A percentile compares a stretch with the other conserved stretches of the same genome.
phyloP scores from a whole-genome alignment of 2,888 invertebrate genomes.

The Amorpha juglandis region DNA sequence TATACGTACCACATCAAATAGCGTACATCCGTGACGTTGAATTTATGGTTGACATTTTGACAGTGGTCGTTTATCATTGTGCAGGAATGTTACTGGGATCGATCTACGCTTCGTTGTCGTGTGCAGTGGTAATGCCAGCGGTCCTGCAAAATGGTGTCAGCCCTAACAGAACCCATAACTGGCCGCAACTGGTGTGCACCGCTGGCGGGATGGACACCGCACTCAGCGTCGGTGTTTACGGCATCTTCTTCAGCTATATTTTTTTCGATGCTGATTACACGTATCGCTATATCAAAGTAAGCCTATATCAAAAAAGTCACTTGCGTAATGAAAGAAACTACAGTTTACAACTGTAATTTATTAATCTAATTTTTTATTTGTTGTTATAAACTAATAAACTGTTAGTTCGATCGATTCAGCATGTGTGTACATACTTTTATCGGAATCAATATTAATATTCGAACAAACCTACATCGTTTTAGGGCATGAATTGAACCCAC shows the following conservation, averaged over 20 bases:
- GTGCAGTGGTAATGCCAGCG: constrained; percentile 69
- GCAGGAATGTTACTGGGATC: constrained; percentile 69
- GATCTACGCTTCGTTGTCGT: constrained; percentile 72
- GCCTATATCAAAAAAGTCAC: background rate
- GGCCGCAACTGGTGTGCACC: constrained; percentile 71
- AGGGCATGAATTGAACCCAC: too few species aligned
- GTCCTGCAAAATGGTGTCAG: constrained; percentile 53
- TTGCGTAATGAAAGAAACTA: too few species aligned
- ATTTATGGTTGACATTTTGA: constrained; percentile 17
- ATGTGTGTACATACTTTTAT: too few species aligned
- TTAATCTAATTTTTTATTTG: too few species aligned
- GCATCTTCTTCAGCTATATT: constrained; percentile 64
- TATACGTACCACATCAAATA: constrained; percentile 13
- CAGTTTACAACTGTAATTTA: too few species aligned
- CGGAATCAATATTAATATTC: too few species aligned
- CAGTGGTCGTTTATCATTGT: constrained; percentile 13
- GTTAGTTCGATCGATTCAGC: too few species aligned
- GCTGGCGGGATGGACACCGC: constrained; percentile 72
- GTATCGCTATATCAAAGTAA: constrained; percentile 68
- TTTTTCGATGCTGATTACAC: constrained; percentile 58
- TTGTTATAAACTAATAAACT: too few species aligned
- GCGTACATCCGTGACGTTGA: constrained; percentile 13
- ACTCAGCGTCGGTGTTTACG: constrained; percentile 74
- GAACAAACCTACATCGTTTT: constrained; percentile 23
- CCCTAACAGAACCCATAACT: constrained; percentile 55